Evolutionary conservation across 2,797 vertebrate genomes (phyloP).

Genomic region (Protonibea diacanthus): DNA sequence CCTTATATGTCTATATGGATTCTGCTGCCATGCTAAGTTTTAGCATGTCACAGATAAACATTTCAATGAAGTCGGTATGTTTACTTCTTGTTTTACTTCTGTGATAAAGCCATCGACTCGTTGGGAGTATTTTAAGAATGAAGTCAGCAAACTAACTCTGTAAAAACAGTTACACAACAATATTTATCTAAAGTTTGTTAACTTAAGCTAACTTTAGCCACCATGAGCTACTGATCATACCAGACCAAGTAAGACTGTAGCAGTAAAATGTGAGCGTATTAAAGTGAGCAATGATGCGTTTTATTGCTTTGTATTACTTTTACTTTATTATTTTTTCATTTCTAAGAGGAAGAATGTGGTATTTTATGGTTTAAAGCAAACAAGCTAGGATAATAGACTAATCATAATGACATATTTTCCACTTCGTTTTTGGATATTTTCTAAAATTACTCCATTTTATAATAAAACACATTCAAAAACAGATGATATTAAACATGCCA

Average conservation of each 20-base stretch:
- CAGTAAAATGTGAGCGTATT: not conserved
- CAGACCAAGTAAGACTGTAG: not conserved
- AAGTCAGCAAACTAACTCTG: not conserved
- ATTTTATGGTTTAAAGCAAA: not conserved
- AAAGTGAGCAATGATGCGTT: not conserved
- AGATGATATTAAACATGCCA: constrained; percentile 45
- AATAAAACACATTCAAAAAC: not conserved
- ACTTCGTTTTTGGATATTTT: not conserved
- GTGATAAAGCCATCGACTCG: not conserved
- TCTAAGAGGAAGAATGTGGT: not conserved
- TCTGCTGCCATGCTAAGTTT: not conserved
- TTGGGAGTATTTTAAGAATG: not conserved
- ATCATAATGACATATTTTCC: not conserved
- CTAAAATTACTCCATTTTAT: not conserved
- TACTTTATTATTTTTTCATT: not conserved
- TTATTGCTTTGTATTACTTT: not conserved
- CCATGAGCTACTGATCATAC: not conserved
- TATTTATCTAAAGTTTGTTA: not conserved
- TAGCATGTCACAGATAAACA: not conserved
- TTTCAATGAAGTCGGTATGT: not conserved
- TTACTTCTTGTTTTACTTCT: not conserved
- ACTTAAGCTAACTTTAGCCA: not conserved
- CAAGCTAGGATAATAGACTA: not conserved
- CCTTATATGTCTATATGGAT: not conserved
- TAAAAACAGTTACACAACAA: not conserved